These are phyloP conservation scores for Cenopis cana DNA, from an alignment of 2,888 invertebrate species.

Conservation along the genomic window DNA sequence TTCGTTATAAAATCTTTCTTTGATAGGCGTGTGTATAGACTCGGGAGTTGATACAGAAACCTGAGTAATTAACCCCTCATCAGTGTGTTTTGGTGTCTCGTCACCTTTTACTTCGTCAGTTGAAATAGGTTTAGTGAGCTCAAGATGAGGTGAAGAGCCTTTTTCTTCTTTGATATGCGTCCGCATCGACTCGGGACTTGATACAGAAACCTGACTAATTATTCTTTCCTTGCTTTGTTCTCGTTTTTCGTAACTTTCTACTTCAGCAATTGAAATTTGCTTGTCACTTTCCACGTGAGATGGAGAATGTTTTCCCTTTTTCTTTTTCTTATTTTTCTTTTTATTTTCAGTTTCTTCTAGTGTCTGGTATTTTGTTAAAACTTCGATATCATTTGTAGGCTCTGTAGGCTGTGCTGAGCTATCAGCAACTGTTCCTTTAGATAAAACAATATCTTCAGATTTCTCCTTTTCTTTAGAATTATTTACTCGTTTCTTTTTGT, in stretches of 20 bases:
- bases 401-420: conserved; percentile 46
- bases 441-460: conserved; percentile 45
- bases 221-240: conserved; percentile 47
- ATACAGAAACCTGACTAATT: conserved; percentile 55
- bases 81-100: conserved; percentile 34
- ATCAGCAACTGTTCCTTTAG: conserved; percentile 44
- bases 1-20: conserved; percentile 76
- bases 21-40: conserved; percentile 72
- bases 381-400: conserved; percentile 43
- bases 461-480: conserved; percentile 62
- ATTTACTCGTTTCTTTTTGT: conserved; percentile 66
- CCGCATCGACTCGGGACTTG: conserved; percentile 73
- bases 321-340: conserved; percentile 72
- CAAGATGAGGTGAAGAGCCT: no score
- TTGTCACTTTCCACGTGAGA: conserved; percentile 52
- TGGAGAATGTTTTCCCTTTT: conserved; percentile 60
- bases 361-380: conserved; percentile 15
- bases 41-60: conserved; percentile 70
- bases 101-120: conserved; percentile 16
- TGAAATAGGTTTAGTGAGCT: conserved; percentile 46
- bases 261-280: conserved; percentile 43
- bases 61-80: conserved; percentile 51
- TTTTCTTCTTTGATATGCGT: conserved; percentile 72
- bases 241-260: conserved; percentile 29
- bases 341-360: conserved; percentile 55